Base-by-base conservation (phyloP, 2,797 vertebrate species). In the Pangasius mekongensis region DNA sequence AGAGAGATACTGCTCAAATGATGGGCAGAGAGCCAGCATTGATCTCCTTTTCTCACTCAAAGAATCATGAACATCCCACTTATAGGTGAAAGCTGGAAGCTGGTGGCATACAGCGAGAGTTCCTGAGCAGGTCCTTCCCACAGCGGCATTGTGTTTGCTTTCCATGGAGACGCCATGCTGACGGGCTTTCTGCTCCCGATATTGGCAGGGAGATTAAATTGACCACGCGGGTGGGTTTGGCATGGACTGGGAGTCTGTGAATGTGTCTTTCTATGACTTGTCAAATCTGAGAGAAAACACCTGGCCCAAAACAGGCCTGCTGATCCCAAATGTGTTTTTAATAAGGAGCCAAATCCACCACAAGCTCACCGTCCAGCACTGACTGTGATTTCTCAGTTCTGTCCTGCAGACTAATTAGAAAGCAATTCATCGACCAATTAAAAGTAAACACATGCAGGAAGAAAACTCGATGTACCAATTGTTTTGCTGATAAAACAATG, bases 261-360 rank as follows among this genome's bases (percentile, higher is more conserved):
- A 71, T n/a, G 80, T 73, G 4, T 64, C 47, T 1, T 89, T 64
- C 54, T 67, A n/a, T 58, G 89, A 86, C 86, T 49, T 90, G 87
- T 87, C 86, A 77, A 91, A 91, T 91, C 86, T 56, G 83, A 80
- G 73, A 43, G 8, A 66, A 77, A 85, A 86, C 78, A 88, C 87
- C 71, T 87, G 84, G 74, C 77, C 33, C 33, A 39, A 90, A 87
- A 58, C 88, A 88, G 36, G 56, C 27, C 49, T 33, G 83, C 85
- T 49, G 77, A 82, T 62, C 76, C 39, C 24, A 27, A 52, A 87
- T 87, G 16, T 67, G 69, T 86, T 87, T 88, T 87, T 67, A 86
- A 85, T 84, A 39, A 66, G 62, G 16, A 74, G 85, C 67, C 64
- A 84, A 78, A 69, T 47, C 18, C 74, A 82, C 58, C 86, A 49